Conservation (phyloP, 2,113 vertebrate species). For the Cavia aperea region DNA sequence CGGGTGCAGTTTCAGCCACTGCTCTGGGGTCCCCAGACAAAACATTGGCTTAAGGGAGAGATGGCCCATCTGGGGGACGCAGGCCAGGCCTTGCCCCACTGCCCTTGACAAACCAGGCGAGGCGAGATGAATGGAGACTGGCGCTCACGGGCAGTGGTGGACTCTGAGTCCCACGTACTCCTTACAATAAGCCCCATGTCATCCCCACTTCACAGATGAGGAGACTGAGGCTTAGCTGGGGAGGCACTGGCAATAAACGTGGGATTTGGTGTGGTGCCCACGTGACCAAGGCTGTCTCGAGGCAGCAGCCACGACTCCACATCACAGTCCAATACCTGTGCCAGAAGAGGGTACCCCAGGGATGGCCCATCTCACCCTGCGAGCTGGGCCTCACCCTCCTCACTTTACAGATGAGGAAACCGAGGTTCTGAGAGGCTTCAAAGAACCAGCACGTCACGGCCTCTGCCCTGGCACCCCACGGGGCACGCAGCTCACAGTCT, state of each 20-base stretch:
- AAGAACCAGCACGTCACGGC: not conserved
- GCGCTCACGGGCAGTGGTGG: not conserved
- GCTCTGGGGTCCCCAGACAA: not conserved
- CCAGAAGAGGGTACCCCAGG: not conserved
- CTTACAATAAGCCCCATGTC: not conserved
- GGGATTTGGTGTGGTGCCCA: not conserved
- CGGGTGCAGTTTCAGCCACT: not conserved
- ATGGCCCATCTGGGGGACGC: not conserved
- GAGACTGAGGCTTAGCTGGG: not conserved
- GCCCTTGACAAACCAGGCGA: not conserved
- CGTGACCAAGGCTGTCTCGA: not conserved
- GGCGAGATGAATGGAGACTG: not conserved
- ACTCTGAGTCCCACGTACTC: not conserved
- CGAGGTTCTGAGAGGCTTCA: not conserved
- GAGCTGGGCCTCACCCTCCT: not conserved
- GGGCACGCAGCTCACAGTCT: not conserved
- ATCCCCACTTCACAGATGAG: not conserved
- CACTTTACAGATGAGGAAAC: not conserved
- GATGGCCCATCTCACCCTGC: not conserved
- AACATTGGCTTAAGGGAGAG: not conserved
- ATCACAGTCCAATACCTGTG: not conserved
- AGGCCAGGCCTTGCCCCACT: not conserved
- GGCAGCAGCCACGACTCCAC: not conserved
- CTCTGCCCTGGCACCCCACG: too few relatives aligned
- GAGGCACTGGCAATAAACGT: not conserved